Evolutionary conservation across 2,113 vertebrate species (phyloP).

Genomic region (Tetrax tetrax): DNA sequence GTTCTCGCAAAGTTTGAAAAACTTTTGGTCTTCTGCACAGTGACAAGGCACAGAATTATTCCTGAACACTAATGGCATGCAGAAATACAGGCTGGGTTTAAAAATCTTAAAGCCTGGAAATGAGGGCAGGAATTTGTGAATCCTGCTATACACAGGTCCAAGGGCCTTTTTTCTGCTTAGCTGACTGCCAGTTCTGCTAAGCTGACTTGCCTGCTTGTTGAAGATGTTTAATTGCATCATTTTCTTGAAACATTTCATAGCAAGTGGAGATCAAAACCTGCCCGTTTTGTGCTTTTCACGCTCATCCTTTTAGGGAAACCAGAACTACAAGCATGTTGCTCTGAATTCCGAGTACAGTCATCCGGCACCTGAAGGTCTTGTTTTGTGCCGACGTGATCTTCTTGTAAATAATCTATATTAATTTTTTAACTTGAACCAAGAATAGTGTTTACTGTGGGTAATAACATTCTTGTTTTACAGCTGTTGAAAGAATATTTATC

Average conservation of each 20-base stretch:
- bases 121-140: not conserved
- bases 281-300: not conserved
- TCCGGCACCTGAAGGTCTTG: not conserved
- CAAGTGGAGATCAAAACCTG: not conserved
- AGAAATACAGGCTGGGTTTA: not conserved
- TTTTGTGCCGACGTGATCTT: not conserved
- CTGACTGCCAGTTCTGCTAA: not conserved
- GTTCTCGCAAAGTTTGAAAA: not conserved
- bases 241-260: not conserved
- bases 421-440: constrained; percentile 21
- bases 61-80: not conserved
- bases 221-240: not conserved
- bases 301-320: not conserved
- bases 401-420: not conserved
- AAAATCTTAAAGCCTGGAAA: not conserved
- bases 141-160: not conserved
- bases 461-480: constrained; percentile 88
- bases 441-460: constrained; percentile 75
- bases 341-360: not conserved
- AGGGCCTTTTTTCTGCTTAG: not conserved
- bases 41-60: too few species aligned
- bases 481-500: constrained; percentile 91
- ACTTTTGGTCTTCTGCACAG: not conserved
- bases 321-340: not conserved
- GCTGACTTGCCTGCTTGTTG: not conserved